These are phyloP conservation scores for Oxystoma pomonae DNA, from an alignment of 2,888 invertebrate genomes.

Conservation along the genomic window DNA sequence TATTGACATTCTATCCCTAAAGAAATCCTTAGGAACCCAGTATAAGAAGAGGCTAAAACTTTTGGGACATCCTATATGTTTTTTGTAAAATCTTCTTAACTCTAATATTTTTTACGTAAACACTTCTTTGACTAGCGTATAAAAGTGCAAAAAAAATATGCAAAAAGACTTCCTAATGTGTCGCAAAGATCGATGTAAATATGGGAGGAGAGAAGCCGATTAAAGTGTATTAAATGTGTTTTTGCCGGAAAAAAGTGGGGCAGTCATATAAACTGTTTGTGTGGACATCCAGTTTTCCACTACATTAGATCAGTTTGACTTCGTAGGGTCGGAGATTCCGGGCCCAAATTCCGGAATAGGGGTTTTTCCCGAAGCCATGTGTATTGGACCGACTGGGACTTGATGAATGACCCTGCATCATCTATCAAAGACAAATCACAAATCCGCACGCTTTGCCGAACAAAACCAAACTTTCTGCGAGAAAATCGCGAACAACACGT, in stretches of 20 bases:
- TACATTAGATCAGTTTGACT: conserved; percentile 29
- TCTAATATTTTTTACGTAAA: too few species aligned
- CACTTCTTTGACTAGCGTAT: conserved; percentile 5
- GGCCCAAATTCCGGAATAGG: conserved; percentile 27
- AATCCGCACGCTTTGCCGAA: conserved; percentile 33
- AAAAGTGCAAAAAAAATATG: too few species aligned
- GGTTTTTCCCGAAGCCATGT: conserved; percentile 32
- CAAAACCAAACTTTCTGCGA: conserved; percentile 28
- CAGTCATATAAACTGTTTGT: conserved; percentile 38
- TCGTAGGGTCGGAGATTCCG: conserved; percentile 22
- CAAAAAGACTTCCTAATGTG: neutral
- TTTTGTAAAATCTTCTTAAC: too few species aligned
- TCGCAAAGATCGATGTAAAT: neutral
- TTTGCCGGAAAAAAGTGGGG: conserved; percentile 26
- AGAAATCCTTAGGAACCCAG: too few species aligned
- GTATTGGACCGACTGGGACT: conserved; percentile 34
- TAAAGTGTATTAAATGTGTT: neutral
- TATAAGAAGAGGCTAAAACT: too few species aligned
- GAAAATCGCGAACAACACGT: conserved; percentile 28
- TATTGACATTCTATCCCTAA: too few species aligned
- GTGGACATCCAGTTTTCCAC: conserved; percentile 44
- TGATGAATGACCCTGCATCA: conserved; percentile 46
- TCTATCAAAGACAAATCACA: conserved; percentile 50
- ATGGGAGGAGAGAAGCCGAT: neutral
- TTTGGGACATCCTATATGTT: too few species aligned